phyloP scores from a whole-genome alignment of 2,797 vertebrate species.

The Sternarchorhynchus goeldii region DNA sequence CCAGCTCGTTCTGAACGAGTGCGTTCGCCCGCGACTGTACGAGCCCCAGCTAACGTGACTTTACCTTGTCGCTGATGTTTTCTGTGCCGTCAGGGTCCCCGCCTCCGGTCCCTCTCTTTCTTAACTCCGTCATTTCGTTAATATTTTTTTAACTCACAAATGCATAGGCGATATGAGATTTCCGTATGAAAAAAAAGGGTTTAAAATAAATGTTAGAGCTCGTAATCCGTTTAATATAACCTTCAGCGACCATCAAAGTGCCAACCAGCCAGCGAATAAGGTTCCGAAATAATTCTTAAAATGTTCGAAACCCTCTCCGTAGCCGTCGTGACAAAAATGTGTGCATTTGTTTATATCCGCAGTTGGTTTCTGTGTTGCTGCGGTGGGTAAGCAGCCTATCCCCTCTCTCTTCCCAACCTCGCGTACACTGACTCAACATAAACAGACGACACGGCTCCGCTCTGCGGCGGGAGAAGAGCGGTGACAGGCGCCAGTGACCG shows the following conservation, averaged over 20 bases:
- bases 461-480: constrained; percentile 26
- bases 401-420: constrained; percentile 25
- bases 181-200: constrained; percentile 11
- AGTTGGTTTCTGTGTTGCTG: constrained; percentile 48
- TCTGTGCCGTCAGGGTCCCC: constrained; percentile 71
- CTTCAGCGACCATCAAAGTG: constrained; percentile 22
- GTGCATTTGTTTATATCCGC: constrained; percentile 70
- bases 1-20: too few relatives aligned
- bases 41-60: neutral
- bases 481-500: too few relatives aligned
- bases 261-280: neutral
- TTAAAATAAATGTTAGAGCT: constrained; percentile 11
- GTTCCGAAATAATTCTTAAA: neutral
- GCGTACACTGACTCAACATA: constrained; percentile 27
- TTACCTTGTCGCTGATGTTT: constrained; percentile 77
- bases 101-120: constrained; percentile 70
- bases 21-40: too few relatives aligned
- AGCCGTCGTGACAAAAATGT: constrained; percentile 43
- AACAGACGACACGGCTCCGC: constrained; percentile 34
- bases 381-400: constrained; percentile 20
- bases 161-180: constrained; percentile 28
- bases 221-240: constrained; percentile 38
- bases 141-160: constrained; percentile 59
- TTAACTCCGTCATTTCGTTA: constrained; percentile 76
- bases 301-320: neutral